Conservation (phyloP, 2,888 invertebrate species). For the Cynaeus angustus region DNA sequence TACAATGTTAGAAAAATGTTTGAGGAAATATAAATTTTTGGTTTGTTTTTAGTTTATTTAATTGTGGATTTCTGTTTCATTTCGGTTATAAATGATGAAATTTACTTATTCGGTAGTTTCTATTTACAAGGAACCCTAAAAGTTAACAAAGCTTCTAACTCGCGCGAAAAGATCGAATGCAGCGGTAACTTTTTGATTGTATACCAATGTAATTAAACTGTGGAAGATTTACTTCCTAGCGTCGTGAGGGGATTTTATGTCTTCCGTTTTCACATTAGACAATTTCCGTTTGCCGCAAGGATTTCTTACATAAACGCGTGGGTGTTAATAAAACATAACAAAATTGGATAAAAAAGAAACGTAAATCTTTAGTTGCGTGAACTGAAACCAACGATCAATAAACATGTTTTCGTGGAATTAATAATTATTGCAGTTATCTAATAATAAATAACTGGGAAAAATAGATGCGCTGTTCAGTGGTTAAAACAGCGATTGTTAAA, state of each 20-base stretch:
- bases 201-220: constrained; percentile 26
- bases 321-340: not conserved
- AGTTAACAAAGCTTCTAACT: not conserved
- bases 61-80: no score
- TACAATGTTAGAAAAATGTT: no score
- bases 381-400: no score
- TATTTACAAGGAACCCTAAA: no score
- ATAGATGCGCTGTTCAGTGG: not conserved
- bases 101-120: no score
- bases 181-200: not conserved
- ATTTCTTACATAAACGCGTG: constrained; percentile 1
- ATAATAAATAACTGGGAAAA: not conserved
- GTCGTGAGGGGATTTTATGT: constrained; percentile 32
- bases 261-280: constrained; percentile 36
- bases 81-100: no score
- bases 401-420: no score
- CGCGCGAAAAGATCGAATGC: not conserved
- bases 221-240: constrained; percentile 9
- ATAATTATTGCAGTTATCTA: no score
- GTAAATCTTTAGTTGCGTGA: no score
- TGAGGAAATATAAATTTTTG: no score
- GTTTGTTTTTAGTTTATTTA: no score
- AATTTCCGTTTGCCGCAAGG: constrained; percentile 30
- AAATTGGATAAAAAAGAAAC: not conserved
- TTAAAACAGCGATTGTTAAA: not conserved